These are phyloP conservation scores for Procambarus virginalis DNA, from an alignment of 1,140 invertebrate genomes.

Conservation along the genomic window DNA sequence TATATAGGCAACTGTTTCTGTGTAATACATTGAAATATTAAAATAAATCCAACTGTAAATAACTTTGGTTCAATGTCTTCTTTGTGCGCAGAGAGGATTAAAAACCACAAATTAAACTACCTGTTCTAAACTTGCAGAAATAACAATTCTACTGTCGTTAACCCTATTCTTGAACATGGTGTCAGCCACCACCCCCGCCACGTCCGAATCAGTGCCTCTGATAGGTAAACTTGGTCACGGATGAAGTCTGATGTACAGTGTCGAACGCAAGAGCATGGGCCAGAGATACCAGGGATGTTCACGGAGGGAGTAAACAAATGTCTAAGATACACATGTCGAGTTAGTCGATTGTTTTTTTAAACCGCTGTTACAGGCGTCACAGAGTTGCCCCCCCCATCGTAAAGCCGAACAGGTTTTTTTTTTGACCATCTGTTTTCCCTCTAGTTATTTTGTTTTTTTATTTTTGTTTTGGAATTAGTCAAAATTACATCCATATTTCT, in stretches of 20 bases:
- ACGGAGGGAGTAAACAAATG: constrained; percentile 41
- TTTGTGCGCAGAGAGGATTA: constrained; percentile 54
- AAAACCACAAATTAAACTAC: constrained; percentile 70
- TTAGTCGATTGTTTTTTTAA: constrained; percentile 1
- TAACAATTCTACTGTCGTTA: constrained; percentile 90
- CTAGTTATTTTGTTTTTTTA: neutral
- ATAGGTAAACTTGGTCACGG: constrained; percentile 79
- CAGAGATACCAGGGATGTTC: constrained; percentile 61
- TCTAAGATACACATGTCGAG: constrained; percentile 13
- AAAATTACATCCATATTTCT: constrained; percentile 22
- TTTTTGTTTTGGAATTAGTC: neutral
- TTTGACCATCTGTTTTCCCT: constrained; percentile 15
- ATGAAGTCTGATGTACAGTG: constrained; percentile 51
- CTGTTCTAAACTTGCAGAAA: constrained; percentile 78
- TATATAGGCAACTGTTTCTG: constrained; percentile 43
- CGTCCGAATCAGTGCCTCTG: constrained; percentile 87
- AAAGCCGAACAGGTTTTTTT: constrained; percentile 40
- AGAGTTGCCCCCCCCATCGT: constrained; percentile 17
- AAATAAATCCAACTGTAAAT: constrained; percentile 54
- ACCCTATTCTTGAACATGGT: constrained; percentile 92
- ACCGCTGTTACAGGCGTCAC: constrained; percentile 29
- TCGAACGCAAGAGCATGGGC: constrained; percentile 55
- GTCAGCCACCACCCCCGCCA: constrained; percentile 87
- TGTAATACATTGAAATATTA: constrained; percentile 48
- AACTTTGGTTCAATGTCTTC: constrained; percentile 42